Conservation (phyloP, 2,797 vertebrate species). For the Delichon dasypus region DNA sequence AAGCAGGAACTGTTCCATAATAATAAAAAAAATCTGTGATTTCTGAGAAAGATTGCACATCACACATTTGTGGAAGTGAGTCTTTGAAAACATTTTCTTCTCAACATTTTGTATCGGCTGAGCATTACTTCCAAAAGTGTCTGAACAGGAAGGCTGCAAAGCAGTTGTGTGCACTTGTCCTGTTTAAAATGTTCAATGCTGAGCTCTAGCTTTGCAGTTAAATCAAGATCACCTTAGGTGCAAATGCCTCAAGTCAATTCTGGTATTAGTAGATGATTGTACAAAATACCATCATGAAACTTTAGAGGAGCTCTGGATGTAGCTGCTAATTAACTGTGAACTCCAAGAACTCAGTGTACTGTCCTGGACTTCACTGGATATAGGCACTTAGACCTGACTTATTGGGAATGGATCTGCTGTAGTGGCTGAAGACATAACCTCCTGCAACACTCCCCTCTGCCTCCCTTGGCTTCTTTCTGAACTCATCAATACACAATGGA, state of each 20-base stretch:
- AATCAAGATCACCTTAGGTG: not conserved
- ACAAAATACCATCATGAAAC: not conserved
- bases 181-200: not conserved
- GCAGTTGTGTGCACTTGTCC: not conserved
- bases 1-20: not conserved
- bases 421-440: not conserved
- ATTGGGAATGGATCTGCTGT: not conserved
- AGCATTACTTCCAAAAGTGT: not conserved
- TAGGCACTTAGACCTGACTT: not conserved
- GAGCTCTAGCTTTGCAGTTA: not conserved
- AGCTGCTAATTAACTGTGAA: not conserved
- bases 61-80: not conserved
- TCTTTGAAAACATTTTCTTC: not conserved
- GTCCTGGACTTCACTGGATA: not conserved
- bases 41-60: not conserved
- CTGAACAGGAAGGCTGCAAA: not conserved
- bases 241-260: not conserved
- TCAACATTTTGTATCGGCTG: not conserved
- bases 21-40: not conserved
- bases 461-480: not conserved
- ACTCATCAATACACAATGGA: not conserved
- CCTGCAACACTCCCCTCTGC: not conserved
- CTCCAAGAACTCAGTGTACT: not conserved
- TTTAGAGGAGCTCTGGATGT: not conserved
- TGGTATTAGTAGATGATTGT: not conserved